Evolutionary conservation across 2,888 invertebrate genomes (phyloP), one percentile per base, ranked within the genome.

Genomic region (Bombylius discolor): DNA sequence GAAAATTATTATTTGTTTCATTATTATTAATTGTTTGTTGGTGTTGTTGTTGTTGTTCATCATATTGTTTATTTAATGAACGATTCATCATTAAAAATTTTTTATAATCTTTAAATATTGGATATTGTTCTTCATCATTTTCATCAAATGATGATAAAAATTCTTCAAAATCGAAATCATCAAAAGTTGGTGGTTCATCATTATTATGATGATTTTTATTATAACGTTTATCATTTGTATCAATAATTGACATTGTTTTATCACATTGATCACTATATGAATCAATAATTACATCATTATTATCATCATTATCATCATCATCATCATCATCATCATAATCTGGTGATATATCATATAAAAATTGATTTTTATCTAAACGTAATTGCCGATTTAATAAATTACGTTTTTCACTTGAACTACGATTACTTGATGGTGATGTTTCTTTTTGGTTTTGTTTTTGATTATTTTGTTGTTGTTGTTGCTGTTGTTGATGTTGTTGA

Each of bases 71-170:
- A 53, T 58, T 58, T 47, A 58, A 52, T 32, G 57, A 56, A 47
- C 55, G 52, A 51, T 54, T 51, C 39, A 42, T 42, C 36, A 54
- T 60, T 46, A 74, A 63, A 63, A 72, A 70, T 61, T 72, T 71
- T 61, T 72, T 70, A 60, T 74, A 74, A 64, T 73, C 73, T 64
- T 73, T 76, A 58, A 79, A 71, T 57, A 77, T 69, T 6, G 77
- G 76, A 67, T 71, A 76, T 66, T 69, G 73, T 61, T 71, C 70
- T 52, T 56, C 58, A 52, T 69, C 76, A 66, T 83, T 81, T 63
- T 84, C 83, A 62, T 83, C 83, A 67, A 84, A 83, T 60, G 82
- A 79, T 62, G 80, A 81, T 73, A 83, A 80, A 65, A 84, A 79
- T 70, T 84, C 84, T 66, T 84, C 84, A 60, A 84, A 77, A 65